Conservation (phyloP, 2,797 vertebrate genomes). For the Telmatherina bonti region DNA sequence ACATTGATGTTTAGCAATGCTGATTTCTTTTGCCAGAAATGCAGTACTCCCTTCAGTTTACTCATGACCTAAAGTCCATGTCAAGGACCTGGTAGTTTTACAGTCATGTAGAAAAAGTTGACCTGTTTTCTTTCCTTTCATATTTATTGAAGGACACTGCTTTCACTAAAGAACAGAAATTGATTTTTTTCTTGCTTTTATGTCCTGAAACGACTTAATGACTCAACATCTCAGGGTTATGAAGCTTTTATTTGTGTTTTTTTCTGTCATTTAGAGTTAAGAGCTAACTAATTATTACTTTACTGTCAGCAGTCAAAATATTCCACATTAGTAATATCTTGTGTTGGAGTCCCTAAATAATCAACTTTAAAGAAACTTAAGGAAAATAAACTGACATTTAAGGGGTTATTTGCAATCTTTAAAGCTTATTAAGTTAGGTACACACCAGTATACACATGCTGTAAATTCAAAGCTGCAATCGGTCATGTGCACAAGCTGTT, state of each 20-base stretch:
- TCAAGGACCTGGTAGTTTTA: constrained; percentile 42
- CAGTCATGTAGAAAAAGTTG: constrained; percentile 58
- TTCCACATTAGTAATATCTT: neutral
- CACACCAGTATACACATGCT: too few relatives aligned
- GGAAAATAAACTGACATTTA: neutral
- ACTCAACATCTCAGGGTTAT: neutral
- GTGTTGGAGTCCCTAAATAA: neutral
- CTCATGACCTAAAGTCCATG: constrained; percentile 72
- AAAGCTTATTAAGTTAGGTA: neutral
- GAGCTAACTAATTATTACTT: too few relatives aligned
- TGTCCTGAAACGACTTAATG: neutral
- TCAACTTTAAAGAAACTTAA: neutral
- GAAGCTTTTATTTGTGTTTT: too few relatives aligned
- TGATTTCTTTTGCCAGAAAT: constrained; percentile 20
- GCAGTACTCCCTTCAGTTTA: constrained; percentile 76
- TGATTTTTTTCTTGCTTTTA: neutral
- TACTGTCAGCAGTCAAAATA: too few relatives aligned
- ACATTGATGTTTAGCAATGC: constrained; percentile 20
- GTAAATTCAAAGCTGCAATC: too few relatives aligned
- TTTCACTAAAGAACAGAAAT: constrained; percentile 42
- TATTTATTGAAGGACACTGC: constrained; percentile 30
- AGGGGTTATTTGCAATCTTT: neutral
- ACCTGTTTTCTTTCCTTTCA: constrained; percentile 17
- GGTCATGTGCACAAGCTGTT: constrained; percentile 1
- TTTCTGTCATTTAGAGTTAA: neutral